Evolutionary conservation across 2,113 vertebrate genomes (phyloP).

Genomic region (Nyctibius bracteatus): DNA sequence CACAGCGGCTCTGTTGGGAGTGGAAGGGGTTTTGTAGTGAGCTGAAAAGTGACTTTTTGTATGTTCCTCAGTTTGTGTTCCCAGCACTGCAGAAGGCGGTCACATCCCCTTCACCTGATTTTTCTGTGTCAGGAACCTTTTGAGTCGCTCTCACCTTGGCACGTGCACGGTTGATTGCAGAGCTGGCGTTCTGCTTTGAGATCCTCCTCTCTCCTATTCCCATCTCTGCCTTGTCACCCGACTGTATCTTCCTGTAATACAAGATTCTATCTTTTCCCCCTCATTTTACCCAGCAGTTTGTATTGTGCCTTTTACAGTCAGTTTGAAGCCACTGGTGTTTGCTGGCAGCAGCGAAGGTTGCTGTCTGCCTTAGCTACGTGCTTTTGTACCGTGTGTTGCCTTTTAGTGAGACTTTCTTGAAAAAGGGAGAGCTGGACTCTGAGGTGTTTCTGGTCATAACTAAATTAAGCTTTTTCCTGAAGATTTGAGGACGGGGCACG

Average conservation of each 20-base stretch:
- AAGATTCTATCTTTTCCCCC: fast-evolving
- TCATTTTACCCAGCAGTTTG: fast-evolving
- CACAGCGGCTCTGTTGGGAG: fast-evolving
- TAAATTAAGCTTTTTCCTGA: background rate
- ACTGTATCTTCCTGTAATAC: background rate
- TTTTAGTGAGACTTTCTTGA: background rate
- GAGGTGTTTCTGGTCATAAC: background rate
- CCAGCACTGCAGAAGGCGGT: background rate
- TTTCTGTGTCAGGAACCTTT: fast-evolving
- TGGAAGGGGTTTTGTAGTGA: background rate
- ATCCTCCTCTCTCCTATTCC: background rate
- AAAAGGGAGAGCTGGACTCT: background rate
- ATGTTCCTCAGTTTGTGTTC: fast-evolving
- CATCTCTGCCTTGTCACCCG: background rate
- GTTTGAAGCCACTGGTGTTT: background rate
- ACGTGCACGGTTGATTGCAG: fast-evolving
- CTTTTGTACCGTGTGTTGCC: background rate
- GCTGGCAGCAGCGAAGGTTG: background rate
- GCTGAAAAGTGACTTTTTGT: background rate
- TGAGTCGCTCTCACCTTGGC: background rate
- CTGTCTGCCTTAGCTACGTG: background rate
- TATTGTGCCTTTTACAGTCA: background rate
- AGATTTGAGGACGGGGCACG: background rate
- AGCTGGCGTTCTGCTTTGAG: background rate
- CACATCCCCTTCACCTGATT: background rate